Base-by-base conservation (phyloP, 2,888 invertebrate genomes). In the Meiosimyza platycephala region DNA sequence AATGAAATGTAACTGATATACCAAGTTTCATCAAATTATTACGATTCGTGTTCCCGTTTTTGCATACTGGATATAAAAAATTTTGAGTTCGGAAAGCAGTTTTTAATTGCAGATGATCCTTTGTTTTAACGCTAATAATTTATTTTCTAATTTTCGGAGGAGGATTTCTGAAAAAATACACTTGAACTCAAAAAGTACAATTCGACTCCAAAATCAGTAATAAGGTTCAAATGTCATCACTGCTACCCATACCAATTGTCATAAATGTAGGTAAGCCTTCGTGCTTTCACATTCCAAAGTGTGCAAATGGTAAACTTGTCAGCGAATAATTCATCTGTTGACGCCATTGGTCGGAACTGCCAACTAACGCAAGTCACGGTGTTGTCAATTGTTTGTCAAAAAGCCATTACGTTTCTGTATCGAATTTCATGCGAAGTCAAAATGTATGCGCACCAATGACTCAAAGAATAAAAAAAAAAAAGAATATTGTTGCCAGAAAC, bases 321-420 rank as follows among this genome's bases (percentile, higher is more conserved):
- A 60, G 22, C 60, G 60, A 28, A 4, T 33, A 15, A n/a, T 28
- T 60, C 13, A 28, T 33, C 40, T 33, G 60, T 60, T 60, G 60
- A 9, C 60, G 60, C 33, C 60, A 22, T 60, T 60, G 22, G 60
- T 22, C 7, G 40, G 33, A 28, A 60, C 15, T 33, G 57, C 57
- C 18, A 57, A 40, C 40, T 40, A 40, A 62, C 60, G 62, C 54
- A 77, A 77, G 76, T 76, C 77, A 76, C 72, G 76, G 64, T 72
- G 75, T 70, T 76, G 77, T 78, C 77, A 76, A 76, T 75, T 76
- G 75, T 75, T 76, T 75, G 75, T 74, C 83, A 82, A 78, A 81
- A 82, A 80, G 80, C 78, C 79, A 80, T 81, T 81, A 79, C 79
- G 75, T 72, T 78, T 79, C 75, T 78, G 13, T 80, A 80, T 81